A percentile compares a stretch with the other conserved stretches of the same genome.
phyloP scores from a whole-genome alignment of 2,797 vertebrate species.

The Myiotriccus ornatus region DNA sequence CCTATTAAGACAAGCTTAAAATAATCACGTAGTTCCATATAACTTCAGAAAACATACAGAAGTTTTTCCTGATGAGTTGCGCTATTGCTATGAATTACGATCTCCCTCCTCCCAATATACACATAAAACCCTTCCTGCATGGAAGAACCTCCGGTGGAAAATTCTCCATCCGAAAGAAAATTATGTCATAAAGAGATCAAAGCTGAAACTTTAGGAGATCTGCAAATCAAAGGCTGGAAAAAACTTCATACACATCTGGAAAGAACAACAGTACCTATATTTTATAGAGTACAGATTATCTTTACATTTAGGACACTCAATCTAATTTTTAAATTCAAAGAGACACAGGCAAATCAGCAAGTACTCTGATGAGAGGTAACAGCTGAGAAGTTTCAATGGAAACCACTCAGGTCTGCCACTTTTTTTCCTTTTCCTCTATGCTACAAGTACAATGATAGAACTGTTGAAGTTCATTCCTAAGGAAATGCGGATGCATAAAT shows the following conservation, averaged over 20 bases:
- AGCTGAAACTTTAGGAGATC: neutral
- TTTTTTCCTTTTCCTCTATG: neutral
- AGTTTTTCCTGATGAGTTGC: neutral
- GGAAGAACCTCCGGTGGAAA: neutral
- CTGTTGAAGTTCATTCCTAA: neutral
- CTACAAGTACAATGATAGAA: neutral
- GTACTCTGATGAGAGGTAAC: neutral
- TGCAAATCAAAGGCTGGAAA: neutral
- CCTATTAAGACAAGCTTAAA: neutral
- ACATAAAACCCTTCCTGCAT: neutral
- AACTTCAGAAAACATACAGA: neutral
- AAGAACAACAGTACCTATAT: neutral
- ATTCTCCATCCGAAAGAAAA: neutral
- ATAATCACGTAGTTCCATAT: neutral
- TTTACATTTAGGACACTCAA: neutral
- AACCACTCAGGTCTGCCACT: neutral
- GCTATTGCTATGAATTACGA: neutral
- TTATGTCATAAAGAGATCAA: neutral
- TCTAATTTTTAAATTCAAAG: neutral
- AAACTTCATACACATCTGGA: neutral
- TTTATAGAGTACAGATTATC: neutral
- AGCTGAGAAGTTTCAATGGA: neutral
- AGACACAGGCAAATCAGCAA: neutral
- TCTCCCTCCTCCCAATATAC: neutral
- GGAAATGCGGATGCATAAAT: neutral